Evolutionary conservation across 2,797 vertebrate species (phyloP).

Genomic region (Rallus crepitans): DNA sequence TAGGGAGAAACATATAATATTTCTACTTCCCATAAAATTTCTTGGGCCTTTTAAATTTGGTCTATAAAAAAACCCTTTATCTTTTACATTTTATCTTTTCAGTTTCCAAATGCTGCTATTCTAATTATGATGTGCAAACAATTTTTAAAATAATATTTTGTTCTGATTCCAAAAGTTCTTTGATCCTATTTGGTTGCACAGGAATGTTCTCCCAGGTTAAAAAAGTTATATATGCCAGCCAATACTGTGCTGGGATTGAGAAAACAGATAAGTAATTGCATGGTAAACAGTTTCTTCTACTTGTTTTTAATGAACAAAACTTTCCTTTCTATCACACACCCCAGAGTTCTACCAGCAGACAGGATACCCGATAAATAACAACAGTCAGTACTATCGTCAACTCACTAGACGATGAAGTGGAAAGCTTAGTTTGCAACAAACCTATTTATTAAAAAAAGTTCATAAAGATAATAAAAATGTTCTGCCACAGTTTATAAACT

Average conservation of each 20-base stretch:
- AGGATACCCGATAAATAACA: not conserved
- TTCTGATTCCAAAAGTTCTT: not conserved
- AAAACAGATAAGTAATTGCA: not conserved
- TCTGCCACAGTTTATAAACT: not conserved
- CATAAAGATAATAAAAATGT: not conserved
- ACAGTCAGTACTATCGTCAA: not conserved
- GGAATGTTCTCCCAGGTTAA: not conserved
- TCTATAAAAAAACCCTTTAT: not conserved
- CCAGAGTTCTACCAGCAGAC: not conserved
- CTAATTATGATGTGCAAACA: not conserved
- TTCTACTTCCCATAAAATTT: not conserved
- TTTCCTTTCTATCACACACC: not conserved
- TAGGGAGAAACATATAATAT: not conserved
- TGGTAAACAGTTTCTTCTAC: not conserved
- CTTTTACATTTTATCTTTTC: not conserved
- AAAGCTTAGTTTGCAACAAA: constrained; percentile 10
- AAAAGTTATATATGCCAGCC: not conserved
- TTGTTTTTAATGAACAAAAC: not conserved
- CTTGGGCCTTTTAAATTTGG: not conserved
- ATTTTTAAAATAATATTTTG: not conserved
- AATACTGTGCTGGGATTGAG: not conserved
- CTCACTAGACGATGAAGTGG: not conserved
- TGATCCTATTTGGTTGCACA: not conserved
- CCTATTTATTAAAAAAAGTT: not conserved
- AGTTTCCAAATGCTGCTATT: not conserved